Conservation (phyloP, 2,113 vertebrate species). For the Hippocampus zosterae region DNA sequence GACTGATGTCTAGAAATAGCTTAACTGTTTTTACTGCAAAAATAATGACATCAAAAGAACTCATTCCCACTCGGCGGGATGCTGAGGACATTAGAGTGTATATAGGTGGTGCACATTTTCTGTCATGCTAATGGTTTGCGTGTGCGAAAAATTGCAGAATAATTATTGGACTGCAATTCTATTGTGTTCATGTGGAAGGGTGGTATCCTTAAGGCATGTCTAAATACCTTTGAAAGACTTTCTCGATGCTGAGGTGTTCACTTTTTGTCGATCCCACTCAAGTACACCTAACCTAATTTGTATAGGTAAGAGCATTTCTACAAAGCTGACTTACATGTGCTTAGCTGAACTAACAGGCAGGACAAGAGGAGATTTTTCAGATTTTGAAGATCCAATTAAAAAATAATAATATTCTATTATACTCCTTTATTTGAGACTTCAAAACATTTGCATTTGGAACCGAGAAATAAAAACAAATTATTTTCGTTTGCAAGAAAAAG, state of each 20-base stretch:
- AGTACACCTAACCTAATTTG: too few relatives aligned
- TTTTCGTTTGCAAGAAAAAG: not conserved
- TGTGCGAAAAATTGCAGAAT: not conserved
- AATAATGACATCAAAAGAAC: conserved; percentile 43
- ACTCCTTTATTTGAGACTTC: too few relatives aligned
- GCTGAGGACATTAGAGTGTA: not conserved
- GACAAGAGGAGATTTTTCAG: too few relatives aligned
- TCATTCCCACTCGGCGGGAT: conserved; percentile 5
- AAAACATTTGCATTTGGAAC: too few relatives aligned
- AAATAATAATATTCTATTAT: too few relatives aligned
- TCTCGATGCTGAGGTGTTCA: conserved; percentile 41
- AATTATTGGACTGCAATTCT: conserved; percentile 19
- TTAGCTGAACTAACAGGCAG: conserved; percentile 10
- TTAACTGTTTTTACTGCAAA: conserved; percentile 54
- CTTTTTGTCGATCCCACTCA: conserved; percentile 4
- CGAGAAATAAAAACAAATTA: too few relatives aligned
- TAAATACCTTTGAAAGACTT: conserved; percentile 51
- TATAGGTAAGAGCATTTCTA: too few relatives aligned
- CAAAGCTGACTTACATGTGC: conserved; percentile 20
- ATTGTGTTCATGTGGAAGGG: conserved; percentile 49
- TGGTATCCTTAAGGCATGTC: conserved; percentile 67
- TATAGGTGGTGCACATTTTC: conserved; percentile 4
- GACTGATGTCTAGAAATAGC: conserved; percentile 59
- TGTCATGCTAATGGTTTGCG: not conserved
- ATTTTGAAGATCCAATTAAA: too few relatives aligned